Conservation (phyloP, 2,888 invertebrate species). For the Ophion ventricosus region DNA sequence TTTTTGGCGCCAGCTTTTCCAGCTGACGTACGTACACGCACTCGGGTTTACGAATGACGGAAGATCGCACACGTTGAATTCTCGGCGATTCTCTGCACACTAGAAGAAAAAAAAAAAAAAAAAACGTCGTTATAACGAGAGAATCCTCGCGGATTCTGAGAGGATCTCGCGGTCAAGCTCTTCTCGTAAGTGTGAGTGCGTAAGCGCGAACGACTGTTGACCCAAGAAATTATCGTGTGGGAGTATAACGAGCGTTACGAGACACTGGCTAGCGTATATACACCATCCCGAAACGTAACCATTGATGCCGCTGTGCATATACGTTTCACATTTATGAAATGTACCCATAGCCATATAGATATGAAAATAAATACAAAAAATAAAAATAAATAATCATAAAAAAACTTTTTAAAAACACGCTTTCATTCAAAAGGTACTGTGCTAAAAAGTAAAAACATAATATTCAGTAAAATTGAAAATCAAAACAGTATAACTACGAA, state of each 20-base stretch:
- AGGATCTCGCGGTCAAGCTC: conserved; percentile 47
- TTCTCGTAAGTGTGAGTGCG: conserved; percentile 61
- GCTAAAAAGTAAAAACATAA: too few relatives aligned
- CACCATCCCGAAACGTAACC: conserved; percentile 47
- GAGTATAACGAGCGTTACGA: conserved; percentile 66
- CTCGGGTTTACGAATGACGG: conserved; percentile 47
- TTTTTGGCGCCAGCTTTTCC: conserved; percentile 80
- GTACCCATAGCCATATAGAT: conserved; percentile 4
- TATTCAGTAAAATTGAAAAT: too few relatives aligned
- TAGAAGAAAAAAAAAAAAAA: conserved; percentile 10
- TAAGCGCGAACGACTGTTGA: conserved; percentile 75
- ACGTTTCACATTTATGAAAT: not conserved
- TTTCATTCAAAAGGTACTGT: too few relatives aligned
- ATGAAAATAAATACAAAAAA: conserved; percentile 6
- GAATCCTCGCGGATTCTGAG: conserved; percentile 24
- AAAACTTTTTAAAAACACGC: too few relatives aligned
- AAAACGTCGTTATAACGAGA: conserved; percentile 25
- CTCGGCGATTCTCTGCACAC: not conserved
- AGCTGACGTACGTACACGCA: conserved; percentile 65
- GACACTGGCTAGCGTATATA: conserved; percentile 38
- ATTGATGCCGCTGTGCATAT: conserved; percentile 66
- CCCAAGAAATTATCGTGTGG: conserved; percentile 76
- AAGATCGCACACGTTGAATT: not conserved
- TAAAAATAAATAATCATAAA: too few relatives aligned
- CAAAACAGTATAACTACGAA: too few relatives aligned